Base-by-base conservation (phyloP, 2,113 vertebrate species). In the Poeciliopsis retropinna region DNA sequence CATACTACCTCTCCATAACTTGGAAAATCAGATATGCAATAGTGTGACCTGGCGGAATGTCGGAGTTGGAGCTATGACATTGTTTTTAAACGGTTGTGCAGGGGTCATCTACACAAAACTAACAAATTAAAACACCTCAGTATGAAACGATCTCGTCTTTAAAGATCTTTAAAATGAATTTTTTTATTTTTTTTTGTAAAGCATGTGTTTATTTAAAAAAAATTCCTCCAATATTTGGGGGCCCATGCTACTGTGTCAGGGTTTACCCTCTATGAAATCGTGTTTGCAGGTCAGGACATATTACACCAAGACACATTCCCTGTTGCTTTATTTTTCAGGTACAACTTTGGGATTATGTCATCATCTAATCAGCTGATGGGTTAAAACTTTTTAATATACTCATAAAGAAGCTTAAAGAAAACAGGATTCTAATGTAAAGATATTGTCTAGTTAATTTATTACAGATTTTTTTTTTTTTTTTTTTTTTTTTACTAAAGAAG, bases 281-380 rank as follows among this genome's bases (percentile, higher is more conserved):
- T 54, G 17, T 57, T 57, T 57, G 22, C 25, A 57, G 51, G 6
- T n/a, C 8, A 57, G 51, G 51, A 57, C 17, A 0, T 47, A 47
- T 7, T 19, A 47, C 19, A 19, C 75, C 32, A 13, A 28, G 63
- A 70, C 61, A 74, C 66, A 78, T 73, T 72, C 54, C 44, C 60
- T 67, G 57, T 17, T 30, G 27, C 62, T 57, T 37, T 62, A 17
- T 71, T 39, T 57, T 37, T 71, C 81, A 76, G 66, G 61, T 72
- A 76, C 4, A 54, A 75, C 63, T n/a, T 4, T 9, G 4, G 72
- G 17, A 19, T 70, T 32, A n/a, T n/a, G 22, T 74, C 69, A 61
- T 61, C 44, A 27, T 62, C 28, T 29, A 54, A 60, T 83, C 75
- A 75, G 67, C 66, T 73, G 72, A 78, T 66, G 81, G 64, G 30